These are phyloP conservation scores for Borostomias antarcticus DNA, from an alignment of 2,797 vertebrate genomes.

Conservation along the genomic window DNA sequence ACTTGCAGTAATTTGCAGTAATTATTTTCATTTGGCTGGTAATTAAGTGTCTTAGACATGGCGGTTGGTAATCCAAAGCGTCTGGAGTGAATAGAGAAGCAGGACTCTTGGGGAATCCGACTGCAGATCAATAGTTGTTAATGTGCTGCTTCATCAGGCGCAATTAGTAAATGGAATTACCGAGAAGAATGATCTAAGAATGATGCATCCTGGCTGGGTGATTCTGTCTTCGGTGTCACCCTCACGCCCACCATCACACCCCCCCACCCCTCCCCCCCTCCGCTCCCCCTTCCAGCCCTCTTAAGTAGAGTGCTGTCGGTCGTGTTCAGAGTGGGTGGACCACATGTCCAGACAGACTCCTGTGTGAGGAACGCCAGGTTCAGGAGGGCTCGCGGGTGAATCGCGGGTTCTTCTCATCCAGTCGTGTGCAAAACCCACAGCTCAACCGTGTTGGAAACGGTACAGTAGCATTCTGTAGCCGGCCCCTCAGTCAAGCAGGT, in stretches of 20 bases:
- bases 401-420: too few relatives aligned
- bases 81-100: conserved; percentile 54
- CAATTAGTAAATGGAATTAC: conserved; percentile 69
- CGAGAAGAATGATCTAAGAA: conserved; percentile 47
- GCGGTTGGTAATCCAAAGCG: conserved; percentile 63
- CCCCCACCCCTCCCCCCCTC: too few relatives aligned
- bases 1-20: conserved; percentile 62
- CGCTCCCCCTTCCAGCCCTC: too few relatives aligned
- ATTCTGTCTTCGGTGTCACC: not conserved
- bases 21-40: conserved; percentile 65
- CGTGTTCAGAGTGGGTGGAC: too few relatives aligned
- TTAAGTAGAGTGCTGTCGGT: too few relatives aligned
- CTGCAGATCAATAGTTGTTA: conserved; percentile 79
- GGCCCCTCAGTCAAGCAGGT: not conserved
- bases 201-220: not conserved
- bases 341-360: too few relatives aligned
- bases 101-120: conserved; percentile 68
- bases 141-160: conserved; percentile 62
- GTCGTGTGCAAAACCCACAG: too few relatives aligned
- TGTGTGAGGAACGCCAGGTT: too few relatives aligned
- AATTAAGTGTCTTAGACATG: conserved; percentile 73
- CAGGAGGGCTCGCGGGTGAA: too few relatives aligned
- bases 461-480: too few relatives aligned
- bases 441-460: too few relatives aligned
- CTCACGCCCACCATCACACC: not conserved